Percentiles rank a stretch among this genome's conserved stretches.
Evolutionary conservation across 2,797 vertebrate genomes (phyloP).

Genomic region (Notoglanidium macrostoma): DNA sequence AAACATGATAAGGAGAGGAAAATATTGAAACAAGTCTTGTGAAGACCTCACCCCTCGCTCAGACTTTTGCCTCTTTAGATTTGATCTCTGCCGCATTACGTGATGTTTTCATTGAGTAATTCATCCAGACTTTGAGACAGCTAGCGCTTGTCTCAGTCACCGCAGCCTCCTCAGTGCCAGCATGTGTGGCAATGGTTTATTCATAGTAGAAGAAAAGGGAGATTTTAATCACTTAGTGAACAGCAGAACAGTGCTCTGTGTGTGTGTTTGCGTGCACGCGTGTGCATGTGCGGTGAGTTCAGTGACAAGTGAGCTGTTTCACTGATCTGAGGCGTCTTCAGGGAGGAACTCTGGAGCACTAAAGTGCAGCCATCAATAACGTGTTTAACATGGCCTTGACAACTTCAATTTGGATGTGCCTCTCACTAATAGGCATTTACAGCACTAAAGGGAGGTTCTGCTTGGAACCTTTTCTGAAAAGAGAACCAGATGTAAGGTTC

Average conservation of each 20-base stretch:
- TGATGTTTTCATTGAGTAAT: slow-evolving; percentile 26
- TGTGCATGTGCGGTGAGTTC: slow-evolving; percentile 32
- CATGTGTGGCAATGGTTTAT: slow-evolving; percentile 58
- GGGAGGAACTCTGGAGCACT: not conserved
- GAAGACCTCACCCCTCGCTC: not conserved
- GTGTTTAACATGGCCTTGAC: not conserved
- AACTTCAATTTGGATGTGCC: not conserved
- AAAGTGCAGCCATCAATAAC: slow-evolving; percentile 7
- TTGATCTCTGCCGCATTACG: slow-evolving; percentile 11
- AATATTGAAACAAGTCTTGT: slow-evolving; percentile 22
- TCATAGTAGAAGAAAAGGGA: slow-evolving; percentile 50
- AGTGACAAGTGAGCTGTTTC: slow-evolving; percentile 1
- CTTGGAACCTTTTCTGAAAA: not conserved
- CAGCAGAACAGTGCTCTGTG: slow-evolving; percentile 17
- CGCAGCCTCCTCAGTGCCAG: slow-evolving; percentile 34
- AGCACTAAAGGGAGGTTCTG: not conserved
- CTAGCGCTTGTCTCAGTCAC: slow-evolving; percentile 25
- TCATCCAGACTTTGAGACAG: slow-evolving; percentile 17
- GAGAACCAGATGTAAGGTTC: not conserved
- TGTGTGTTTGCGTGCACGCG: slow-evolving; percentile 33
- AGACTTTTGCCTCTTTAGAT: not conserved
- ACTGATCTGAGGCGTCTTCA: not conserved
- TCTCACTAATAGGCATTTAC: not conserved
- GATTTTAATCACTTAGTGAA: slow-evolving; percentile 62
- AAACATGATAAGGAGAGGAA: not conserved